Conservation (phyloP, 2,888 invertebrate genomes). For the Notocelia uddmanniana region DNA sequence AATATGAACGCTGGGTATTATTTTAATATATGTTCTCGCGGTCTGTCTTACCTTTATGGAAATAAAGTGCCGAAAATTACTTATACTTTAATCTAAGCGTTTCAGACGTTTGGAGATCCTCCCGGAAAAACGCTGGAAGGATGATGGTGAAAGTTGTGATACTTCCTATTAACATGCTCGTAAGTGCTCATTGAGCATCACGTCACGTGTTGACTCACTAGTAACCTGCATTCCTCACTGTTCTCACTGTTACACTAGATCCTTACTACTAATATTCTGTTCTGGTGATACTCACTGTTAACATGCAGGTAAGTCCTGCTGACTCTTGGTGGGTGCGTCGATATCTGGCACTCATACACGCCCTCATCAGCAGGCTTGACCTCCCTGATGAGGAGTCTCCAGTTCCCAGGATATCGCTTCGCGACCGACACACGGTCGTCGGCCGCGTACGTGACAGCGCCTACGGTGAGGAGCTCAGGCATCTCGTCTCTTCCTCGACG, state of each 20-base stretch:
- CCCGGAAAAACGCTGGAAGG: too few relatives aligned
- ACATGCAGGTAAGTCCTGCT: slow-evolving; percentile 88
- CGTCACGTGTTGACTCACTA: too few relatives aligned
- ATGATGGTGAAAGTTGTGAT: not conserved
- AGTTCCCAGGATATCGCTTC: slow-evolving; percentile 87
- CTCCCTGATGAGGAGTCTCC: slow-evolving; percentile 87
- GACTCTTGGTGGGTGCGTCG: slow-evolving; percentile 89
- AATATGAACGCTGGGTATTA: too few relatives aligned
- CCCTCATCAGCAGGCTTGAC: slow-evolving; percentile 89
- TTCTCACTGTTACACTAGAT: too few relatives aligned
- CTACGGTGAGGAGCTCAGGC: slow-evolving; percentile 89
- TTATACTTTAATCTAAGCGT: too few relatives aligned
- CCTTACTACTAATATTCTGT: too few relatives aligned
- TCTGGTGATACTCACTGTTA: slow-evolving; percentile 87
- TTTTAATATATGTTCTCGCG: too few relatives aligned
- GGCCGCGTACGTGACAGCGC: slow-evolving; percentile 88
- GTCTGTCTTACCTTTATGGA: too few relatives aligned
- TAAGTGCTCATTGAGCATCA: too few relatives aligned
- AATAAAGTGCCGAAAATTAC: too few relatives aligned
- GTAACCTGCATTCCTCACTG: too few relatives aligned
- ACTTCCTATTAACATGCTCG: slow-evolving; percentile 88
- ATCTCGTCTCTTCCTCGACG: slow-evolving; percentile 86
- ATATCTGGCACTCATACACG: slow-evolving; percentile 90
- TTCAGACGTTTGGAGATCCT: too few relatives aligned
- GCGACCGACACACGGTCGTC: slow-evolving; percentile 89